Evolutionary conservation across 2,797 vertebrate genomes (phyloP), one percentile per base, ranked within the genome.

Genomic region (Sebastes miniatus): DNA sequence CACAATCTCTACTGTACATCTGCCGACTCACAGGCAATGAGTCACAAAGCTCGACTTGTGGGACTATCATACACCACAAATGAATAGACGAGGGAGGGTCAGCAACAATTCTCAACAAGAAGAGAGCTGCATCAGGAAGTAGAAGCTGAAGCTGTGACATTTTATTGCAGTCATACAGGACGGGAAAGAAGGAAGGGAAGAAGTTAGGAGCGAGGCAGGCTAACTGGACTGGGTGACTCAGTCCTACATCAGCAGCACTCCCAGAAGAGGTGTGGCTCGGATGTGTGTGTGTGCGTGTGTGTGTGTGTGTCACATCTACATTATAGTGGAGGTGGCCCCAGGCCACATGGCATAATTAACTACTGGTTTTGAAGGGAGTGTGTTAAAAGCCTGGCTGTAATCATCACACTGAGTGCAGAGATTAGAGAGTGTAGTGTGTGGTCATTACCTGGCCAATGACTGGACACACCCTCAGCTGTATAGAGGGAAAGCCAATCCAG

Each of bases 171-270:
- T 81, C 62, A 61, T 47, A 61, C 32, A 69, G 64, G 78, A 83
- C 57, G 57, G 14, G 62, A 65, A 66, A 29, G 76, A 66, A 61
- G 70, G 34, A 79, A 61, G 65, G 88, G 77, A 90, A 81, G 76
- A 76, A 61, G 63, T 69, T 61, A 80, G 61, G 74, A 34, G 59
- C 12, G 7, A 84, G 66, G 70, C 66, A 63, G 78, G 81, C 84
- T 62, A 83, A 83, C 83, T 78, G 77, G 77, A 86, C 85, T 69
- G 12, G 72, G 79, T 91, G 91, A 94, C 92, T 95, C 93, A 95
- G 91, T 91, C 82, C 86, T 89, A 92, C 82, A 74, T 90, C 70
- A 84, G 76, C 72, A 81, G 86, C 94, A 92, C 93, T 90, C 94
- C 94, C 86, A 90, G 78, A 79, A 85, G 39, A 85, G 86, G 88